Evolutionary conservation across 2,888 invertebrate genomes (phyloP).

Genomic region (Leucophora obtusa): DNA sequence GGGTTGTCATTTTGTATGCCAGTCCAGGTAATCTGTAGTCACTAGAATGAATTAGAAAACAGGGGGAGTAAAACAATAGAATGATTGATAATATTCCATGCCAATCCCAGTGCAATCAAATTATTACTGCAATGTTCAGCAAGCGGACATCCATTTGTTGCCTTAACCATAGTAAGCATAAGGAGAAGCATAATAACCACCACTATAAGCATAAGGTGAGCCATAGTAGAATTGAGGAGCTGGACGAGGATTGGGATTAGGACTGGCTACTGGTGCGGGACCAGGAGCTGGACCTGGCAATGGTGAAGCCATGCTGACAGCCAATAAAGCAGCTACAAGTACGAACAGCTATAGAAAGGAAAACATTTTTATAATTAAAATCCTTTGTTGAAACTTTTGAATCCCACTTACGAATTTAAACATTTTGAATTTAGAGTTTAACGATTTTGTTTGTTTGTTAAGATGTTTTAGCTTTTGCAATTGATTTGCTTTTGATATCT

Average conservation of each 20-base stretch:
- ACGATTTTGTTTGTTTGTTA: constrained; percentile 8
- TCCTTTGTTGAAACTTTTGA: neutral
- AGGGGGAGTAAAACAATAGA: neutral
- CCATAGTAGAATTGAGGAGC: constrained; percentile 73
- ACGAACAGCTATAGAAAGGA: constrained; percentile 68
- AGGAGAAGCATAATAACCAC: constrained; percentile 73
- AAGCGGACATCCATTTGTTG: no score
- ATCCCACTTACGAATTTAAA: constrained; percentile 74
- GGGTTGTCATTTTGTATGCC: neutral
- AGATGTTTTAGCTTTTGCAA: constrained; percentile 23
- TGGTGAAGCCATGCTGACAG: constrained; percentile 71
- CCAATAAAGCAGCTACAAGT: constrained; percentile 72
- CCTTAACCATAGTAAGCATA: constrained; percentile 73
- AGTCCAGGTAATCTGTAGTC: neutral
- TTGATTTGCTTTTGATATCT: constrained; percentile 27
- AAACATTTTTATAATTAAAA: constrained; percentile 1
- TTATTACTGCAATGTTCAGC: neutral
- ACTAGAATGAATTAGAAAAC: neutral
- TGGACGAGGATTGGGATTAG: constrained; percentile 70
- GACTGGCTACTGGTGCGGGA: constrained; percentile 69
- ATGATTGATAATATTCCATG: neutral
- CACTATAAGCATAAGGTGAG: constrained; percentile 73
- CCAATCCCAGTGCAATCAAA: neutral
- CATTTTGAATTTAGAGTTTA: constrained; percentile 69
- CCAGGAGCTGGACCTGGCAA: constrained; percentile 70